phyloP scores from a whole-genome alignment of 2,113 vertebrate species.

The Pycnonotus jocosus region DNA sequence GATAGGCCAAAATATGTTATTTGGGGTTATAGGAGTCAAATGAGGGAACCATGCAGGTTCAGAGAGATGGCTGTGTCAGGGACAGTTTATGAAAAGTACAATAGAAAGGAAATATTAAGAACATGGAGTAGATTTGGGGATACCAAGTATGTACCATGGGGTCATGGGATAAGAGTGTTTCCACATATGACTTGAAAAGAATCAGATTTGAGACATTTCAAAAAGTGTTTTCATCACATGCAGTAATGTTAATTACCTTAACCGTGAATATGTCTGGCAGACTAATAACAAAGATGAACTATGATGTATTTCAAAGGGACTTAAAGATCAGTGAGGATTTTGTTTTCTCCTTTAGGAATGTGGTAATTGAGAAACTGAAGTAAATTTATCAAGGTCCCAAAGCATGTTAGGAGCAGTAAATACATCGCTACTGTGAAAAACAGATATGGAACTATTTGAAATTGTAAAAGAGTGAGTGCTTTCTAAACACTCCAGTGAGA shows the following conservation, averaged over 20 bases:
- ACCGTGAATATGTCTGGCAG: neutral
- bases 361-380: slow-evolving; percentile 1
- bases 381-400: neutral
- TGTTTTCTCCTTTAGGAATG: neutral
- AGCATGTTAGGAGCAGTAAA: neutral
- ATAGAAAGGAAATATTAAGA: neutral
- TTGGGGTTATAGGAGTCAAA: neutral
- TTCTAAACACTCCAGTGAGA: neutral
- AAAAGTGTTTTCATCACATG: neutral
- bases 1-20: neutral
- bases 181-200: neutral
- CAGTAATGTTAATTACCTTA: slow-evolving; percentile 34
- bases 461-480: neutral
- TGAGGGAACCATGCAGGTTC: neutral
- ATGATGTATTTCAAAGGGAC: slow-evolving; percentile 16
- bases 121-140: neutral
- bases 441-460: neutral
- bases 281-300: neutral
- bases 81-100: neutral
- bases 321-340: neutral
- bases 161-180: neutral
- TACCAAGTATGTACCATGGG: neutral
- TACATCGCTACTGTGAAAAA: neutral
- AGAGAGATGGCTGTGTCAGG: neutral
- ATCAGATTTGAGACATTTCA: neutral